Conservation (phyloP, 2,113 vertebrate genomes). For the Cnemophilus loriae region DNA sequence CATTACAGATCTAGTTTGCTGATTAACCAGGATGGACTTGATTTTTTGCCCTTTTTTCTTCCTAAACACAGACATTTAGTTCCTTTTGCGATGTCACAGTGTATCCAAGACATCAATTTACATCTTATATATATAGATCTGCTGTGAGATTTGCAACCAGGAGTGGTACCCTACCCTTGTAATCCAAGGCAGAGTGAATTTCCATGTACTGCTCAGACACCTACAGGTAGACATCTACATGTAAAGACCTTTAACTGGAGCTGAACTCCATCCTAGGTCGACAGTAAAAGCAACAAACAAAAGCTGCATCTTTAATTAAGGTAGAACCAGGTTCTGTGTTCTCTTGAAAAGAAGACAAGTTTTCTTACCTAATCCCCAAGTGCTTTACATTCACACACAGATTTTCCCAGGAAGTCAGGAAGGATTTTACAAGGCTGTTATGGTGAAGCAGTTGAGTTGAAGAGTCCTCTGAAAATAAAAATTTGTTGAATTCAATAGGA, state of each 20-base stretch:
- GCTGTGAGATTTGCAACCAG: neutral
- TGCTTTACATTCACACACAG: neutral
- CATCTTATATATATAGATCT: neutral
- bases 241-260: neutral
- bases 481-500: neutral
- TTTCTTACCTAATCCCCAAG: neutral
- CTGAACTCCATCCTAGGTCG: neutral
- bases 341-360: neutral
- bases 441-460: neutral
- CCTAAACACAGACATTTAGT: neutral
- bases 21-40: neutral
- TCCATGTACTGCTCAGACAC: neutral
- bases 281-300: neutral
- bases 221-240: neutral
- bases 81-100: neutral
- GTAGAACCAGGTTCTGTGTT: neutral
- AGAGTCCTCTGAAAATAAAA: neutral
- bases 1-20: neutral
- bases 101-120: neutral
- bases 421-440: neutral
- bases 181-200: neutral
- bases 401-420: neutral
- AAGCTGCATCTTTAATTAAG: neutral
- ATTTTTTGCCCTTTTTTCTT: neutral
- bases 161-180: accelerated